Conservation (phyloP, 2,797 vertebrate species). For the Sternotherus odoratus region DNA sequence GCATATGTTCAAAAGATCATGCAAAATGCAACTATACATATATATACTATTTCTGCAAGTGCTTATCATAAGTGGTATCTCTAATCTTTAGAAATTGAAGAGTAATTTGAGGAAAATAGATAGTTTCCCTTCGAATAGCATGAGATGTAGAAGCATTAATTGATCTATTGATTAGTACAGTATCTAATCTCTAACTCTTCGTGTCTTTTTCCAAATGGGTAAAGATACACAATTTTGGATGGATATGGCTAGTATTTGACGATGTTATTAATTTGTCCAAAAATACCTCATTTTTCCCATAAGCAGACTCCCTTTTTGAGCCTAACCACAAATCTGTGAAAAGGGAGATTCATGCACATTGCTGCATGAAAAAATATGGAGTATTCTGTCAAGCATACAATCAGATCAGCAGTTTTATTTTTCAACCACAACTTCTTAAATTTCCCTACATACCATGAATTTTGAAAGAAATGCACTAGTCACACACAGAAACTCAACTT, state of each 20-base stretch:
- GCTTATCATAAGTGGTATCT: fast-evolving
- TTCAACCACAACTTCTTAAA: conserved; percentile 28
- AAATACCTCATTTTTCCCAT: not conserved
- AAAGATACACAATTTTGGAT: not conserved
- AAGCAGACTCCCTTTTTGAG: not conserved
- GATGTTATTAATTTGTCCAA: not conserved
- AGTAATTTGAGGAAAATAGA: not conserved
- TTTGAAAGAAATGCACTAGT: not conserved
- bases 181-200: conserved; percentile 23
- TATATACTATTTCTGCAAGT: not conserved
- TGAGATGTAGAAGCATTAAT: not conserved
- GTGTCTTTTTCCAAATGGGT: not conserved
- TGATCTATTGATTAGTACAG: conserved; percentile 1
- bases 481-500: not conserved
- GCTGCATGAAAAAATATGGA: conserved; percentile 1
- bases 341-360: conserved; percentile 19
- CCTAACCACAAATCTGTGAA: conserved; percentile 18
- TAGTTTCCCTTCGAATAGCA: not conserved
- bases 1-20: not conserved
- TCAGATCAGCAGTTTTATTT: not conserved
- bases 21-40: not conserved
- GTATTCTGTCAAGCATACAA: conserved; percentile 26
- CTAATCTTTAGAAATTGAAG: not conserved
- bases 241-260: not conserved
- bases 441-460: conserved; percentile 16